Percentiles rank a stretch among this genome's conserved stretches.
Evolutionary conservation across 2,888 invertebrate genomes (phyloP).

Genomic region (Teleogryllus oceanicus): DNA sequence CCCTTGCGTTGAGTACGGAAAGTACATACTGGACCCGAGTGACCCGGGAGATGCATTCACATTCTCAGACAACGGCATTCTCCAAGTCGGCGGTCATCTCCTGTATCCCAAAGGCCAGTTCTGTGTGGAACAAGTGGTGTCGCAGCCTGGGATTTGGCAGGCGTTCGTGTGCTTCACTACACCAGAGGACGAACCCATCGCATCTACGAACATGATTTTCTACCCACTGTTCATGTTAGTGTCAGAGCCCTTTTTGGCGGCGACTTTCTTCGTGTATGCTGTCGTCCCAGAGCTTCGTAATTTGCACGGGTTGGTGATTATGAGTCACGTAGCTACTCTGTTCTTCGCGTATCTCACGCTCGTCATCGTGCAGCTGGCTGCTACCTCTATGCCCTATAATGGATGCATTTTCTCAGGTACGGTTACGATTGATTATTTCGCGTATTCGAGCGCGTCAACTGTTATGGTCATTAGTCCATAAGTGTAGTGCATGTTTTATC

Average conservation of each 20-base stretch:
- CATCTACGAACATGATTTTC: not conserved
- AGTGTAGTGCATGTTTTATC: no score
- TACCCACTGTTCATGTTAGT: conserved; percentile 33
- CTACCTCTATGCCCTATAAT: not conserved
- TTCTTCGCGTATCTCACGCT: conserved; percentile 36
- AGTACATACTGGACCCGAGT: not conserved
- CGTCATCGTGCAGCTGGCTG: conserved; percentile 32
- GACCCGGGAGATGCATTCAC: not conserved
- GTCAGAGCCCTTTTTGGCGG: conserved; percentile 37
- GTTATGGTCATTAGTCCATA: no score
- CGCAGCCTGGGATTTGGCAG: not conserved
- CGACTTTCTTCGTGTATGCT: conserved; percentile 38
- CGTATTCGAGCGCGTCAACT: no score
- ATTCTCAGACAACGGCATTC: not conserved
- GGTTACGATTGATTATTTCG: not conserved
- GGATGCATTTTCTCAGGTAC: conserved; percentile 18
- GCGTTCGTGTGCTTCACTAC: not conserved
- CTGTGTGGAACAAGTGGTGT: not conserved
- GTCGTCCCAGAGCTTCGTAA: conserved; percentile 37
- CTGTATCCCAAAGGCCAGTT: not conserved
- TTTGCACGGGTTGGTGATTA: conserved; percentile 38
- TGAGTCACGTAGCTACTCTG: conserved; percentile 37
- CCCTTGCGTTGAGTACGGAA: not conserved
- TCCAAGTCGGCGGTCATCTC: not conserved
- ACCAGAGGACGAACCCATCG: not conserved